phyloP scores from a whole-genome alignment of 2,113 vertebrate genomes.

The Hemiscyllium ocellatum region DNA sequence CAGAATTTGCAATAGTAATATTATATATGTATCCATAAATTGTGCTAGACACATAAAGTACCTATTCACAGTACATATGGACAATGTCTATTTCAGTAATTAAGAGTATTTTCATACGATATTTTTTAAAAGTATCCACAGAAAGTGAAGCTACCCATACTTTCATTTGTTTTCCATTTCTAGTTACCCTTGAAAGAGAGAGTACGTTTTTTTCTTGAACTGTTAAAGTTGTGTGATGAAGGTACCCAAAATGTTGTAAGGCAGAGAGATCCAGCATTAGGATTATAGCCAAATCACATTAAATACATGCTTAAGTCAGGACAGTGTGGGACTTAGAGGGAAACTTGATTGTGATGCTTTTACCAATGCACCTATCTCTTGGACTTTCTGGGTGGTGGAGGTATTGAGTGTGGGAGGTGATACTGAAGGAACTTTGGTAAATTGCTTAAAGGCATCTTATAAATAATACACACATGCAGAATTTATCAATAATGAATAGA shows the following conservation, averaged over 20 bases:
- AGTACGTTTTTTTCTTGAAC: not conserved
- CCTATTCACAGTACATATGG: not conserved
- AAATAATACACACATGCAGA: not conserved
- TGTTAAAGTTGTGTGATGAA: not conserved
- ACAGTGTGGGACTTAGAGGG: not conserved
- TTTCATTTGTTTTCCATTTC: not conserved
- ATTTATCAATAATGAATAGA: not conserved
- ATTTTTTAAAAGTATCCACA: not conserved
- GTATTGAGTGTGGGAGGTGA: not conserved
- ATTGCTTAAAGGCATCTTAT: not conserved
- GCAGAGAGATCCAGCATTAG: not conserved
- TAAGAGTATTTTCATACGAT: not conserved
- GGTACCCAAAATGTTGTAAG: too few relatives aligned
- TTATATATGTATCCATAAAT: not conserved
- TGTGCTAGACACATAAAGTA: not conserved
- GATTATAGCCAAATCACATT: not conserved
- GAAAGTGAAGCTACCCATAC: not conserved
- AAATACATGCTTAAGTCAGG: not conserved
- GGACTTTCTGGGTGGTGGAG: not conserved
- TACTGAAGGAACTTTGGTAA: not conserved
- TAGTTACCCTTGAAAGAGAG: not conserved
- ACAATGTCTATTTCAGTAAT: not conserved
- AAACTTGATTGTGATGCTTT: not conserved
- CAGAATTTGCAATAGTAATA: not conserved
- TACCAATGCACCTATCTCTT: not conserved